Evolutionary conservation across 1,140 invertebrate genomes (phyloP).

Genomic region (Onthophagus taurus): DNA sequence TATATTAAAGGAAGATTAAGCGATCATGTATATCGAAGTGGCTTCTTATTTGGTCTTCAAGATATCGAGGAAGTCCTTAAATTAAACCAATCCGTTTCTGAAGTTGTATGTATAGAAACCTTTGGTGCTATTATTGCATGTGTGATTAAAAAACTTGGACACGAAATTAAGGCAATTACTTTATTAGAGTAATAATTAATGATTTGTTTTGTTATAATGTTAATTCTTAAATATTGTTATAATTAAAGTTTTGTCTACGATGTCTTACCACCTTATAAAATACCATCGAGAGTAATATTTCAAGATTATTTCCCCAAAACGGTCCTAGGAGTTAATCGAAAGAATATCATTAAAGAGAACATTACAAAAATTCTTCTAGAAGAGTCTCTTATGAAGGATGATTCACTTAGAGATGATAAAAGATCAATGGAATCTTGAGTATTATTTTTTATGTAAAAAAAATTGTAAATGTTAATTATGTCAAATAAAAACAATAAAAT

Average conservation of each 20-base stretch:
- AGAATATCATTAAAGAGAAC: conserved; percentile 9
- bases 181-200: conserved; percentile 2
- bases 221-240: too few relatives aligned
- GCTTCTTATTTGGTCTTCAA: conserved; percentile 34
- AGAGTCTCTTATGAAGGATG: too few relatives aligned
- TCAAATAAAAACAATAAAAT: too few relatives aligned
- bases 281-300: conserved; percentile 2
- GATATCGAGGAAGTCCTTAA: conserved; percentile 57
- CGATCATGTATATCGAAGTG: conserved; percentile 41
- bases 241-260: too few relatives aligned
- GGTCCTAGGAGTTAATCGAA: neutral
- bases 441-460: too few relatives aligned
- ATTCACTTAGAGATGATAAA: too few relatives aligned
- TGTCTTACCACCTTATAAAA: conserved; percentile 2
- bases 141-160: conserved; percentile 17
- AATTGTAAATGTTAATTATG: too few relatives aligned
- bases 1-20: conserved; percentile 59
- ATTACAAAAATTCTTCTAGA: conserved; percentile 5
- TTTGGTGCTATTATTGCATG: conserved; percentile 43
- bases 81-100: conserved; percentile 50
- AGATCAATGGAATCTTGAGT: too few relatives aligned
- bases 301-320: conserved; percentile 8
- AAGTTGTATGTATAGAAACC: conserved; percentile 60
- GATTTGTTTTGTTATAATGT: too few relatives aligned
- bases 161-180: neutral